Evolutionary conservation across 2,888 invertebrate genomes (phyloP), one percentile per base, ranked within the genome.

Genomic region (Himalopsyche tibetana): DNA sequence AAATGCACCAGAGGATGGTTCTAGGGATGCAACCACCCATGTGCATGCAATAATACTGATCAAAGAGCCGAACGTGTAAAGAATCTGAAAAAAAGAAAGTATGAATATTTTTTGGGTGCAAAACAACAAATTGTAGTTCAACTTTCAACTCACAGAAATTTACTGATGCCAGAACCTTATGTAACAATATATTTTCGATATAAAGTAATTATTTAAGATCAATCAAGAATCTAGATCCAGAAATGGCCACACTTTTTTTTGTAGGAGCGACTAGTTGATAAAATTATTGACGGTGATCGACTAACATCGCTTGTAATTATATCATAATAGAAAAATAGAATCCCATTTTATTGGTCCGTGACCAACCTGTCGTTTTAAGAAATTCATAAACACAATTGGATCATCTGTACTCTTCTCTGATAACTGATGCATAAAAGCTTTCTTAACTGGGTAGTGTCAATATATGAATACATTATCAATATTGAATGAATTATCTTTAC

Each of bases 41-140:
- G 94, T 87, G 90, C 95, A 95, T 83, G 95, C 95, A 83, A 92
- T 91, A 12, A 95, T 89, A 80, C 95, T 95, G 40, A 96, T 89
- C 6, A 93, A 88, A 86, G 94, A 94, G 45, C 96, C 97, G 81
- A 95, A 90, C 51, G 95, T 90, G 91, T 96, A 97, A 19, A 95
- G 94, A 45, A 94, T 90, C 94, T 95, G 91, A 85, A 90, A 89
- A 82, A 63, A 56, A 84, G 12, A 17, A 36, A 74, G 12, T 12
- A 28, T 51, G 9, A 45, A 51, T 51, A 51, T 15, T 15, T 15
- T 51, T 51, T 51, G 51, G 15, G 2, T 51, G 4, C 4, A 40
- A 1, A 40, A 80, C 11, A 40, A 80, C 11, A 80, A 80, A 38
- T 36, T n/a, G 5, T 38, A 40, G 36, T 38, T 40, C 5, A 80